phyloP scores from a whole-genome alignment of 2,888 invertebrate genomes.

The Noctua pronuba region DNA sequence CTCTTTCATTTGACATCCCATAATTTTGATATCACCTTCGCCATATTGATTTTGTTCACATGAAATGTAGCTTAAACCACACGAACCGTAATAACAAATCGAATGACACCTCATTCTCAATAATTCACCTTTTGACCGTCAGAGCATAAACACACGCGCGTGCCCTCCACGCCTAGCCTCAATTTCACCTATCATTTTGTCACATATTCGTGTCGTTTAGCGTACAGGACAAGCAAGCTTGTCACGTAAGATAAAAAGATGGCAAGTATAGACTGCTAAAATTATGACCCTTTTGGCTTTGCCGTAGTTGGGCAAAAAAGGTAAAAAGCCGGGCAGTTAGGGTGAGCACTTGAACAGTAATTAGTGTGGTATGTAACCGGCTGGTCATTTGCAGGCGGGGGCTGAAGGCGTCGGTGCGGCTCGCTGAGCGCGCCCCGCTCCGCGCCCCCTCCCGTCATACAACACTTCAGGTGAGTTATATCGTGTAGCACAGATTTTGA shows the following conservation, averaged over 20 bases:
- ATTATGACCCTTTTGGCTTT: background rate
- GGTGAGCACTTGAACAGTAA: constrained; percentile 27
- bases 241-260: background rate
- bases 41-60: background rate
- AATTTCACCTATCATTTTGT: too few relatives aligned
- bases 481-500: background rate
- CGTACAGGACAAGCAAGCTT: background rate
- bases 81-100: background rate
- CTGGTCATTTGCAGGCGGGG: constrained; percentile 83
- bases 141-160: too few relatives aligned
- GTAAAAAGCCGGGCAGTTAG: background rate
- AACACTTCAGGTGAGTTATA: constrained; percentile 72
- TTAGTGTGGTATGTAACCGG: constrained; percentile 19
- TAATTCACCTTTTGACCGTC: background rate
- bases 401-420: constrained; percentile 87
- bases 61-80: background rate
- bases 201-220: too few relatives aligned
- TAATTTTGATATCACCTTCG: background rate
- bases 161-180: too few relatives aligned
- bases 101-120: background rate
- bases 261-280: background rate
- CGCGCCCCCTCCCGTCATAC: constrained; percentile 86
- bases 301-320: background rate
- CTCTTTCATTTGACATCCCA: background rate
- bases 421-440: constrained; percentile 85